A percentile compares a stretch with the other conserved stretches of the same genome.
phyloP scores from a whole-genome alignment of 1,140 invertebrate genomes.

The Drosophila tristis region DNA sequence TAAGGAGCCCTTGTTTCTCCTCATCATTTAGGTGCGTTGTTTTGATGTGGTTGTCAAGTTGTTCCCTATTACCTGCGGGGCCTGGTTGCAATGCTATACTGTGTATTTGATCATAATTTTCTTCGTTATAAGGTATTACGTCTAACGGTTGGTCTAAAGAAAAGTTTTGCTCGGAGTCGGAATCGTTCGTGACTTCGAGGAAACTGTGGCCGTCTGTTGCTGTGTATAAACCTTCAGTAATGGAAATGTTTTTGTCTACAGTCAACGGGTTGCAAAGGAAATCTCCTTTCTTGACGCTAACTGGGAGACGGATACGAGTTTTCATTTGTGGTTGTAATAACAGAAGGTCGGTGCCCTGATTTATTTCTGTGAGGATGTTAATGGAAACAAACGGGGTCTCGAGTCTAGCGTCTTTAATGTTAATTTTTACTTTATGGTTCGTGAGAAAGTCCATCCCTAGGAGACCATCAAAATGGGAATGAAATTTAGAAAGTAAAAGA shows the following conservation, averaged over 20 bases:
- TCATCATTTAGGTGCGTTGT: background rate
- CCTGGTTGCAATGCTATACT: background rate
- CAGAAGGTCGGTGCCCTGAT: no score
- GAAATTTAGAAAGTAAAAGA: no score
- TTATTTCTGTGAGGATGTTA: no score
- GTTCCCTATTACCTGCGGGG: background rate
- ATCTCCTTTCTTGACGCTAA: conserved; percentile 1
- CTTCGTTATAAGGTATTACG: background rate
- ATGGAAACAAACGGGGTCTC: no score
- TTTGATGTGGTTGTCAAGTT: background rate
- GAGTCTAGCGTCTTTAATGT: no score
- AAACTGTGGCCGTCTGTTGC: background rate
- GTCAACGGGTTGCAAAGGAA: background rate
- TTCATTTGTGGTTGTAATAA: background rate
- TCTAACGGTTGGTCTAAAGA: conserved; percentile 5
- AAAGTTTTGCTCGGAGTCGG: background rate
- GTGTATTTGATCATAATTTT: background rate
- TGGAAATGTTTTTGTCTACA: background rate
- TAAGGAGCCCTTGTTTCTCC: background rate
- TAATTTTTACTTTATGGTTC: no score
- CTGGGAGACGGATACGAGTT: conserved; percentile 1
- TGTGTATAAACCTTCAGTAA: conserved; percentile 1
- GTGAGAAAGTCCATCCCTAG: no score
- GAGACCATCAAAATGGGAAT: no score
- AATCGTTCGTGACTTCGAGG: background rate